Conservation (phyloP, 2,797 vertebrate species). For the Pterois miles region DNA sequence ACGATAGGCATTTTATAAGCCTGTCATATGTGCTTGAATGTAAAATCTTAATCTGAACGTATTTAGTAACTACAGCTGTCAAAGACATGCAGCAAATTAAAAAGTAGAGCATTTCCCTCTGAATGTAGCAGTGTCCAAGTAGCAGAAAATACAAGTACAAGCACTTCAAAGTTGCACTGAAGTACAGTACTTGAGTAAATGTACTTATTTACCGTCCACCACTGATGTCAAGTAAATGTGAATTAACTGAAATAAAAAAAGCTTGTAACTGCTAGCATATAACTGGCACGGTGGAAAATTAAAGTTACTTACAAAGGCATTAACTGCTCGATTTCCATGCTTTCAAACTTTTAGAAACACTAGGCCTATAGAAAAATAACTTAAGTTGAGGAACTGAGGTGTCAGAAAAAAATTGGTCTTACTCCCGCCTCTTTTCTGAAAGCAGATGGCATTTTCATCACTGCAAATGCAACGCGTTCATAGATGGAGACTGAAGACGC, state of each 20-base stretch:
- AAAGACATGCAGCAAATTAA: not conserved
- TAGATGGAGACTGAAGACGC: not conserved
- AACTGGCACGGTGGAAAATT: not conserved
- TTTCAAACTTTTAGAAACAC: not conserved
- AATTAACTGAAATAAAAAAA: not conserved
- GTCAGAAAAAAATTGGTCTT: constrained; percentile 7
- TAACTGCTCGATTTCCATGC: not conserved
- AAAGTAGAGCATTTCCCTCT: not conserved
- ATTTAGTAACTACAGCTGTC: not conserved
- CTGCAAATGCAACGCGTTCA: constrained; percentile 1
- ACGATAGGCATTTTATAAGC: not conserved
- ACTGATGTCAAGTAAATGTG: too few species aligned
- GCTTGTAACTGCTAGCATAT: not conserved
- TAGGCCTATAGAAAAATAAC: not conserved
- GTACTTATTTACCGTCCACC: not conserved
- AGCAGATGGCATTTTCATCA: constrained; percentile 52
- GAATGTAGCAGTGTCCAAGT: not conserved
- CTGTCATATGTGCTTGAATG: not conserved
- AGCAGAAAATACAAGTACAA: not conserved
- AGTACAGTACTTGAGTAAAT: not conserved
- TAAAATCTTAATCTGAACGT: not conserved
- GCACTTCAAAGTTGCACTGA: not conserved
- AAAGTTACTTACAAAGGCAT: not conserved
- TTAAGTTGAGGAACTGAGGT: constrained; percentile 15
- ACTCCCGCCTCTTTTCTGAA: constrained; percentile 27